phyloP scores from a whole-genome alignment of 92 coral and sea anemone genomes.

The Palythoa heliodiscus region DNA sequence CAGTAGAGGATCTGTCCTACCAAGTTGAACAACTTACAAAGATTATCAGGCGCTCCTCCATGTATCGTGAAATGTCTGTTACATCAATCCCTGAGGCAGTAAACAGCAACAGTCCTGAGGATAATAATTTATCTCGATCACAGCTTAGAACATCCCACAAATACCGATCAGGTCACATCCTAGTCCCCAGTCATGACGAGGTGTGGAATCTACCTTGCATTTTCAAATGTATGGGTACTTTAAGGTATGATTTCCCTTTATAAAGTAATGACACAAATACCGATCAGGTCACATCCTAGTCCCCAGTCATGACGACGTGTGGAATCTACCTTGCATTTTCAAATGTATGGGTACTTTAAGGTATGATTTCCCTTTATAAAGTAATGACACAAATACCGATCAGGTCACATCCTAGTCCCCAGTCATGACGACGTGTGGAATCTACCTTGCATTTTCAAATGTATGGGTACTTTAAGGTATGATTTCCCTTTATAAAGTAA shows the following conservation, averaged over 20 bases:
- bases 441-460: conserved; percentile 93
- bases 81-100: conserved; percentile 91
- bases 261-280: conserved; percentile 44
- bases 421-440: conserved; percentile 89
- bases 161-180: conserved; percentile 62
- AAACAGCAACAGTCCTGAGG: conserved; percentile 81
- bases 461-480: conserved; percentile 97
- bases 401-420: conserved; percentile 68
- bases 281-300: conserved; percentile 69
- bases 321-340: conserved; percentile 95
- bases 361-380: conserved; percentile 43
- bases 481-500: neutral
- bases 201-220: conserved; percentile 94
- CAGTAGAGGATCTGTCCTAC: conserved; percentile 86
- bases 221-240: conserved; percentile 94
- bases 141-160: conserved; percentile 68
- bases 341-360: conserved; percentile 98
- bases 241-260: conserved; percentile 65
- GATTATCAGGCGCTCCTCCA: conserved; percentile 77
- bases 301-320: conserved; percentile 81
- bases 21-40: conserved; percentile 88
- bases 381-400: conserved; percentile 56
- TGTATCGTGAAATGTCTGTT: conserved; percentile 84
- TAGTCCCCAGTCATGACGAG: conserved; percentile 84
- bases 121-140: conserved; percentile 62